phyloP scores from a whole-genome alignment of 2,113 vertebrate genomes.

The Oryzias celebensis region DNA sequence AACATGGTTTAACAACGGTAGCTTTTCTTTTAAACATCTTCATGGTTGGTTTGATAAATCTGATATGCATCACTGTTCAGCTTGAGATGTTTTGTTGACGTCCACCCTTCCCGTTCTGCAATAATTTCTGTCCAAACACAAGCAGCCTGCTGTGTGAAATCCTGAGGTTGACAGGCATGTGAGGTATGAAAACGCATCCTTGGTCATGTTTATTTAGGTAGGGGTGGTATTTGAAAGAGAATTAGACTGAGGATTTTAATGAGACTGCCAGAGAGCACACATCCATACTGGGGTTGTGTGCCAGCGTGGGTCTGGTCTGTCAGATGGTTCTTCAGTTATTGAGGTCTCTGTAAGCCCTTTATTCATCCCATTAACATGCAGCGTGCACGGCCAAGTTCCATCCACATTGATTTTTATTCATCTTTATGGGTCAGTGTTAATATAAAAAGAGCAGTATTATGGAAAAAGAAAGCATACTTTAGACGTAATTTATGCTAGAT shows the following conservation, averaged over 20 bases:
- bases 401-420: conserved; percentile 30
- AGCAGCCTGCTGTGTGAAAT: conserved; percentile 24
- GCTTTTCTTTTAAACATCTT: conserved; percentile 26
- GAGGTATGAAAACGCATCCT: conserved; percentile 32
- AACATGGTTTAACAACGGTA: conserved; percentile 16
- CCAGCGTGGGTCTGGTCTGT: conserved; percentile 28
- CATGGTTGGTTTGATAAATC: conserved; percentile 33
- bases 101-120: conserved; percentile 15
- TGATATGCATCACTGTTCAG: conserved; percentile 20
- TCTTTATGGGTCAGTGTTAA: conserved; percentile 25
- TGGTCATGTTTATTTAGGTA: conserved; percentile 52
- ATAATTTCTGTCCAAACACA: conserved; percentile 12
- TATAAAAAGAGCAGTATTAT: conserved; percentile 20
- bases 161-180: conserved; percentile 34
- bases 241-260: conserved; percentile 52
- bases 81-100: conserved; percentile 23
- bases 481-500: conserved; percentile 9
- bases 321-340: conserved; percentile 34
- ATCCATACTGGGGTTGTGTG: conserved; percentile 8
- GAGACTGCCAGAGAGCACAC: conserved; percentile 26
- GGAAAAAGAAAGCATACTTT: conserved; percentile 22
- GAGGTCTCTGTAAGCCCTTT: conserved; percentile 23
- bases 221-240: conserved; percentile 47
- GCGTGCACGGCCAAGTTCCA: conserved; percentile 16
- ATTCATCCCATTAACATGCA: conserved; percentile 33